These are phyloP conservation scores for Porites lutea DNA, from an alignment of 64 coral and sea anemone species.

Conservation along the genomic window DNA sequence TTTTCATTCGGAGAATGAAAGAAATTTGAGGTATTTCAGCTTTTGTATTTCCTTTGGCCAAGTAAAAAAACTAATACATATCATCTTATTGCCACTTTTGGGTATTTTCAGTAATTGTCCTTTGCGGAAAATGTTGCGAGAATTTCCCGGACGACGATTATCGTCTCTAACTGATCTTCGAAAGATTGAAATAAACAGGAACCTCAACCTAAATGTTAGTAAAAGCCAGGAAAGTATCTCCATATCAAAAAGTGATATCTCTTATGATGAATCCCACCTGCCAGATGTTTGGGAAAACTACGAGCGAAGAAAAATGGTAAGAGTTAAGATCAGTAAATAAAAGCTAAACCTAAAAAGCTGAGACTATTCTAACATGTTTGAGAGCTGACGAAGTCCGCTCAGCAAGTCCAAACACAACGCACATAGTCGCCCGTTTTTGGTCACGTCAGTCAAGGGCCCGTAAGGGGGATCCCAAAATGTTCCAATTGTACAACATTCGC, in stretches of 20 bases:
- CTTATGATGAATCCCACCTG: background rate
- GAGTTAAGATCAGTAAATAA: background rate
- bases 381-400: no score
- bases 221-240: conserved; percentile 22
- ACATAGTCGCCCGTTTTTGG: no score
- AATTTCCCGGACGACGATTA: background rate
- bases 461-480: background rate
- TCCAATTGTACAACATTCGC: background rate
- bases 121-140: background rate
- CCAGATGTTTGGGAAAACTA: background rate
- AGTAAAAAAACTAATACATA: background rate
- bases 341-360: no score
- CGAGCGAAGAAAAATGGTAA: background rate
- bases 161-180: conserved; percentile 32
- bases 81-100: background rate
- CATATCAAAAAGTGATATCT: background rate
- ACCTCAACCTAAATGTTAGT: background rate
- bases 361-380: no score
- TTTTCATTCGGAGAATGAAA: background rate
- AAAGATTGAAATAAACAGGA: background rate
- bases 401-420: no score
- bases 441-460: background rate
- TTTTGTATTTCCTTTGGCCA: background rate
- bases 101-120: background rate
- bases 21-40: background rate